Conservation (phyloP, 2,797 vertebrate species). For the Enteromius argenteus region DNA sequence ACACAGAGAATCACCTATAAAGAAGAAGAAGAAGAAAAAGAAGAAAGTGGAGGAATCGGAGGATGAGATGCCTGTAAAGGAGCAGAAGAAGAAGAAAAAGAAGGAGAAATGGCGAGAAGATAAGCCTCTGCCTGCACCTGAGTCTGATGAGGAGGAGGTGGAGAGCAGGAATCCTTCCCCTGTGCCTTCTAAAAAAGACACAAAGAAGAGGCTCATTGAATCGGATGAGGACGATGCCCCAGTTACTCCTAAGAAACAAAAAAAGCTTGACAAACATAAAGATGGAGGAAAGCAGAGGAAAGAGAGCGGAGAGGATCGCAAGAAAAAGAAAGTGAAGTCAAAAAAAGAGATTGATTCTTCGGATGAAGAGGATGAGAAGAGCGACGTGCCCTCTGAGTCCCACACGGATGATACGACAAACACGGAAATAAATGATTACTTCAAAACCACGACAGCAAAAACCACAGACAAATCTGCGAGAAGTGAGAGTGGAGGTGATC, state of each 20-base stretch:
- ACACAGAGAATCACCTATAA: constrained; percentile 73
- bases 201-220: constrained; percentile 85
- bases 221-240: constrained; percentile 78
- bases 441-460: constrained; percentile 55
- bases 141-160: constrained; percentile 79
- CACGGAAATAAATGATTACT: constrained; percentile 43
- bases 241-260: constrained; percentile 85
- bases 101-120: constrained; percentile 83
- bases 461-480: constrained; percentile 57
- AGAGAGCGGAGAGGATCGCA: constrained; percentile 80
- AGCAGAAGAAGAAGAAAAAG: constrained; percentile 86
- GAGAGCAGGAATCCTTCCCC: constrained; percentile 56
- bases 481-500: constrained; percentile 53
- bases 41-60: constrained; percentile 68
- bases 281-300: constrained; percentile 76
- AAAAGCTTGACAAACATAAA: constrained; percentile 82
- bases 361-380: constrained; percentile 72
- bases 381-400: constrained; percentile 71
- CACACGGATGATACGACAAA: constrained; percentile 64
- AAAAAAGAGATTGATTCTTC: constrained; percentile 70
- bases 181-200: constrained; percentile 65
- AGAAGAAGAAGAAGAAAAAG: constrained; percentile 90
- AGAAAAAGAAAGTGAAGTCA: constrained; percentile 83
- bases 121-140: constrained; percentile 84
- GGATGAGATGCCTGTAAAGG: constrained; percentile 64